Evolutionary conservation across 2,113 vertebrate species (phyloP).

Genomic region (Diphyllodes magnificus): DNA sequence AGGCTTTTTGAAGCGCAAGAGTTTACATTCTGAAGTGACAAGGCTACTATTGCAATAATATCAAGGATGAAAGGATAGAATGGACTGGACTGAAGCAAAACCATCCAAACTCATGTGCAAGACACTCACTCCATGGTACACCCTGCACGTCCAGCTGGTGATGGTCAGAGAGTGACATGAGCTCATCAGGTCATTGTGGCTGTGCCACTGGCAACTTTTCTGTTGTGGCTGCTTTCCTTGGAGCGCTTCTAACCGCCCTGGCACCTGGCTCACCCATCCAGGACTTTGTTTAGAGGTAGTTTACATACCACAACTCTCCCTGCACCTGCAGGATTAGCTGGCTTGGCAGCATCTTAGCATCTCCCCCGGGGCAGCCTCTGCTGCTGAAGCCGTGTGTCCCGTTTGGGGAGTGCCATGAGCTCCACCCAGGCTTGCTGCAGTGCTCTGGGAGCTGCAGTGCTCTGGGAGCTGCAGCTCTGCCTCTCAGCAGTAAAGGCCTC

Average conservation of each 20-base stretch:
- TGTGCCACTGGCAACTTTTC: background rate
- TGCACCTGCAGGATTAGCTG: background rate
- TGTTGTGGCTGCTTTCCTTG: background rate
- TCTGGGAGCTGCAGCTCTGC: background rate
- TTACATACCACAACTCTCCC: background rate
- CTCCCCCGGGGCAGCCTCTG: background rate
- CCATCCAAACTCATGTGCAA: background rate
- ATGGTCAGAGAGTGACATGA: background rate
- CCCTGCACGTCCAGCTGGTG: background rate
- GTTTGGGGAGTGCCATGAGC: background rate
- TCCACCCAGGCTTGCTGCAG: background rate
- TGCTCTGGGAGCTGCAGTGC: background rate
- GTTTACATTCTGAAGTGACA: background rate
- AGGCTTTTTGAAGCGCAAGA: background rate
- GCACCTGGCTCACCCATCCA: background rate
- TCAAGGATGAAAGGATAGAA: background rate
- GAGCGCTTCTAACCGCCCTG: background rate
- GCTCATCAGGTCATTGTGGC: background rate
- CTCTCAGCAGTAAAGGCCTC: background rate
- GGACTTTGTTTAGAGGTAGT: background rate
- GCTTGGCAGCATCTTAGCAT: background rate
- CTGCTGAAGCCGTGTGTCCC: background rate
- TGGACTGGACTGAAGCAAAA: background rate
- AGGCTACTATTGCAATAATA: background rate
- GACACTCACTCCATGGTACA: fast-evolving